Evolutionary conservation across 2,113 vertebrate genomes (phyloP).

Genomic region (Dryoscopus gambensis): DNA sequence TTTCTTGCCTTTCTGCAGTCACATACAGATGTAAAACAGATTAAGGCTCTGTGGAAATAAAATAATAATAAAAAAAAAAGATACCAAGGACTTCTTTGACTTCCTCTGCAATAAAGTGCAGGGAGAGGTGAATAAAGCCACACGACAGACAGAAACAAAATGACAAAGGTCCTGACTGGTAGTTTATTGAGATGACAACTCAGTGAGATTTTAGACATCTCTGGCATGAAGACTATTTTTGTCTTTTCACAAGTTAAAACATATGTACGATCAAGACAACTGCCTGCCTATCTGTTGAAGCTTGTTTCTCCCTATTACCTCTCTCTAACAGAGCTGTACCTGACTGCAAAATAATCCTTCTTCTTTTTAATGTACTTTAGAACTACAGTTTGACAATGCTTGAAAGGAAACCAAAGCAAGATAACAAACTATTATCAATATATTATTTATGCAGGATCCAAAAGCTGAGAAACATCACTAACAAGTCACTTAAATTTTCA

Average conservation of each 20-base stretch:
- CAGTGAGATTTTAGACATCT: conserved; percentile 49
- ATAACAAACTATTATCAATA: conserved; percentile 43
- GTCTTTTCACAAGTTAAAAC: conserved; percentile 45
- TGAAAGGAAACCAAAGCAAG: neutral
- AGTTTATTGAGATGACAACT: conserved; percentile 7
- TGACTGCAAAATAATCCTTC: conserved; percentile 1
- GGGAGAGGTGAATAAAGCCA: neutral
- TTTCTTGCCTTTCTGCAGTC: conserved; percentile 33
- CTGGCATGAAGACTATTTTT: conserved; percentile 2
- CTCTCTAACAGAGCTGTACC: neutral
- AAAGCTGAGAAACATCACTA: conserved; percentile 8
- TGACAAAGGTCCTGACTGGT: conserved; percentile 34
- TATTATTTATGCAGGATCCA: conserved; percentile 40
- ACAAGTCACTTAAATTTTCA: conserved; percentile 27
- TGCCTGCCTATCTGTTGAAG: conserved; percentile 10
- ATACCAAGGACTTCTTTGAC: neutral
- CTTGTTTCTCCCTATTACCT: neutral
- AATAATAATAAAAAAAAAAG: neutral
- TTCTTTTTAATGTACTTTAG: conserved; percentile 3
- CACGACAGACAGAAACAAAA: neutral
- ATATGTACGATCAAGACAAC: conserved; percentile 9
- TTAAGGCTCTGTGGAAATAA: conserved; percentile 31
- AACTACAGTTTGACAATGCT: neutral
- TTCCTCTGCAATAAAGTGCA: neutral
- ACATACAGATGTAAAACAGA: conserved; percentile 68